Evolutionary conservation across 1,140 invertebrate species (phyloP), one percentile per base, ranked within the genome.

Genomic region (Nixonia krombeini): DNA sequence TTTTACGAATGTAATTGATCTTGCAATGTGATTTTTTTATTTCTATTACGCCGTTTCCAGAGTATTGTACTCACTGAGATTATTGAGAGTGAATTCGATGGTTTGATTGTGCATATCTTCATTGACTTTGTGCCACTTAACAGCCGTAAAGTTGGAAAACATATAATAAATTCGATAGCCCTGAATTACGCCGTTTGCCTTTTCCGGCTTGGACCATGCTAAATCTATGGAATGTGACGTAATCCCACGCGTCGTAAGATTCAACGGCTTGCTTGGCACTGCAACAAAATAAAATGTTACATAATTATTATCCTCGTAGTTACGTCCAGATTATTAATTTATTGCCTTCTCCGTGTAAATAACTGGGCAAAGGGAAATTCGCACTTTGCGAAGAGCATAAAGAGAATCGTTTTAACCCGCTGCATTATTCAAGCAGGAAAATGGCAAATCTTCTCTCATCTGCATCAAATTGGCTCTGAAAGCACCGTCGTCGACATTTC

Each of bases 261-360:
- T 94, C 74, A 89, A 86, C 42, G 94, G 94, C 76, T 92, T 91
- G 79, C 89, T 92, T 80, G 93, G 93, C 83, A 93, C 93, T 93
- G 87, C 8, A 87, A 87, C 50, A 59, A 18, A 63, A 61, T 45
- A 58, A 51, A 47, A 37, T 21, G 21, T 21, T 21, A 21, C 21
- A 6, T 21, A 21, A 21, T 21, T 21, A 21, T 21, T 21, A 21
- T 21, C n/a, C n/a, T n/a, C n/a, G n/a, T n/a, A n/a, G n/a, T n/a
- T n/a, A n/a, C n/a, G n/a, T n/a, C n/a, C n/a, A n/a, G n/a, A n/a
- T n/a, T n/a, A n/a, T n/a, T n/a, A n/a, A n/a, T n/a, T n/a, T n/a
- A n/a, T n/a, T n/a, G n/a, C n/a, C n/a, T n/a, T n/a, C n/a, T n/a
- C n/a, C n/a, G n/a, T n/a, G n/a, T n/a, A n/a, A n/a, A n/a, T n/a